Conservation (phyloP, 2,797 vertebrate species). For the Rhinophrynus dorsalis region DNA sequence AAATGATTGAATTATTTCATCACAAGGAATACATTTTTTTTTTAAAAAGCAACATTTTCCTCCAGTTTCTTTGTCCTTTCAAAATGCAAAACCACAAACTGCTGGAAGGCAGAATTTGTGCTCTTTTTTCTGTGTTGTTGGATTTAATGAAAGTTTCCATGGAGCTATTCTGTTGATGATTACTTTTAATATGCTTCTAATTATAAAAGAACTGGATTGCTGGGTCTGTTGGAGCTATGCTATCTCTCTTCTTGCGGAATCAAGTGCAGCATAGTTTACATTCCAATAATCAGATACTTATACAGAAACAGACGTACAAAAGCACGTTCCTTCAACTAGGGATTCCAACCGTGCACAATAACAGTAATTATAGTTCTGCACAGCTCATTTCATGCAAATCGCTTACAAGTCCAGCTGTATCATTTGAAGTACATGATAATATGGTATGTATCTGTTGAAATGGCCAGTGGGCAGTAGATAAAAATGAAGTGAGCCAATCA, state of each 20-base stretch:
- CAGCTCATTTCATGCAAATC: background rate
- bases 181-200: constrained; percentile 60
- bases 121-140: constrained; percentile 47
- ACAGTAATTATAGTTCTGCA: constrained; percentile 4
- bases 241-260: background rate
- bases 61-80: constrained; percentile 33
- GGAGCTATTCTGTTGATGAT: constrained; percentile 62
- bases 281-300: constrained; percentile 10
- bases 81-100: constrained; percentile 50
- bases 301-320: constrained; percentile 1
- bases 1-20: background rate
- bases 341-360: background rate
- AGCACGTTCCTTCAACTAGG: background rate
- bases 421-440: too few species aligned
- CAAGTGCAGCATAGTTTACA: constrained; percentile 7
- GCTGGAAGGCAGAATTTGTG: constrained; percentile 37
- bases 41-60: constrained; percentile 21
- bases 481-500: too few species aligned
- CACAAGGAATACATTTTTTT: too few species aligned
- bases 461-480: too few species aligned
- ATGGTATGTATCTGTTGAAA: too few species aligned
- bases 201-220: constrained; percentile 53
- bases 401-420: background rate
- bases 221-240: constrained; percentile 2
- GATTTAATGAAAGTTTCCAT: constrained; percentile 55